Evolutionary conservation across 2,113 vertebrate genomes (phyloP).

Genomic region (Salvator merianae): DNA sequence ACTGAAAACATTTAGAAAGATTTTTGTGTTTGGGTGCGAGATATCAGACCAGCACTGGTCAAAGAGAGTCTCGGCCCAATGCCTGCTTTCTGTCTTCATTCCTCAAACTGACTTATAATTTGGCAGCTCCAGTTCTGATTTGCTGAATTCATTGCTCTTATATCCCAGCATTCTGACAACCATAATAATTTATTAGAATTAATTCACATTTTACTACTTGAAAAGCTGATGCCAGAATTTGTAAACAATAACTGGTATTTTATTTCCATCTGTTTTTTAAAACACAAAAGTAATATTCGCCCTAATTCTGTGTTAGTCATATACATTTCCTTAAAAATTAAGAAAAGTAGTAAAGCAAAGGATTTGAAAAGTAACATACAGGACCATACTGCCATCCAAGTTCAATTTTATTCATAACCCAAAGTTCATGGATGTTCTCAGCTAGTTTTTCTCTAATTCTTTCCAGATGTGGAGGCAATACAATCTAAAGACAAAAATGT

Average conservation of each 20-base stretch:
- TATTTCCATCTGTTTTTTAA: not conserved
- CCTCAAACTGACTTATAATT: not conserved
- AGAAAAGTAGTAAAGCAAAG: conserved; percentile 30
- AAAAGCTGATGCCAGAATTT: not conserved
- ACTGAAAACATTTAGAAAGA: too few species aligned
- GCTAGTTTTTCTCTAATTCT: conserved; percentile 93
- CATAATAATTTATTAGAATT: not conserved
- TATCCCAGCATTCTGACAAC: not conserved
- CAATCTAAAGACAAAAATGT: conserved; percentile 77
- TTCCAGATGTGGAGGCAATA: conserved; percentile 90
- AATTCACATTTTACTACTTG: not conserved
- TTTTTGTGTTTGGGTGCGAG: too few species aligned
- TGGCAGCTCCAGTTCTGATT: not conserved
- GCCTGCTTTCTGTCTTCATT: not conserved
- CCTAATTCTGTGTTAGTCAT: not conserved
- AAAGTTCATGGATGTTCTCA: conserved; percentile 96
- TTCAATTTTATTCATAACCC: conserved; percentile 99
- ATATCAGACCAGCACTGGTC: too few species aligned
- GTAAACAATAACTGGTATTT: not conserved
- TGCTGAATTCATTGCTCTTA: not conserved
- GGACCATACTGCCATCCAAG: conserved; percentile 94
- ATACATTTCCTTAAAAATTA: not conserved
- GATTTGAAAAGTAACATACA: conserved; percentile 74
- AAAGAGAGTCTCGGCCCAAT: too few species aligned
- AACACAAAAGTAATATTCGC: rapidly evolving